Evolutionary conservation across 2,113 vertebrate genomes (phyloP).

Genomic region (Okapia johnstoni): DNA sequence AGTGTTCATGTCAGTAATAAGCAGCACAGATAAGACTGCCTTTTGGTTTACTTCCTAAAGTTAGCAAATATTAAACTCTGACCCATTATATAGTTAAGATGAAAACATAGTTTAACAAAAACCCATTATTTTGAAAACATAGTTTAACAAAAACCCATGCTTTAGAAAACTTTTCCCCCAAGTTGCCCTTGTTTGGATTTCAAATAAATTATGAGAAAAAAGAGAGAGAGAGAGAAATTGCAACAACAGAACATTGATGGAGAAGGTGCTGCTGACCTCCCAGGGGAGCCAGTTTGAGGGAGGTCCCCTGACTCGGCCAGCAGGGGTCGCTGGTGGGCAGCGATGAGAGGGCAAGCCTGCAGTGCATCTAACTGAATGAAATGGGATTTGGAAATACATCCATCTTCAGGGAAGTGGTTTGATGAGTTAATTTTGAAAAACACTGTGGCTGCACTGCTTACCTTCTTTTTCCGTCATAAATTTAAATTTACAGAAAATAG

Average conservation of each 20-base stretch:
- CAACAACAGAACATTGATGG: background rate
- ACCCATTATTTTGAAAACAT: background rate
- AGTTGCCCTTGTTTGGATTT: background rate
- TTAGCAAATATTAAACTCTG: background rate
- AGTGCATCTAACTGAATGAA: background rate
- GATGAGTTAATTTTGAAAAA: background rate
- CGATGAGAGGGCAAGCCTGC: background rate
- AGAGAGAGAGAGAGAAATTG: background rate
- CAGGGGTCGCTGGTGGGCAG: conserved; percentile 77
- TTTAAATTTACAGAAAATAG: background rate
- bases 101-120: background rate
- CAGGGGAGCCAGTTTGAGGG: background rate
- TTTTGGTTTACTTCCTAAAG: background rate
- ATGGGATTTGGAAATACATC: background rate
- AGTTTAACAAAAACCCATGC: background rate
- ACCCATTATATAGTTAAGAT: background rate
- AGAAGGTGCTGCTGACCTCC: too few relatives aligned
- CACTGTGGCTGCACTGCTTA: background rate
- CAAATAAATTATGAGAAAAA: background rate
- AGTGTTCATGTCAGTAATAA: background rate
- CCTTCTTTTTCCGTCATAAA: background rate
- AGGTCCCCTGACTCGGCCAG: conserved; percentile 65
- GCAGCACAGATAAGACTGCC: background rate
- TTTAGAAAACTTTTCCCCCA: background rate
- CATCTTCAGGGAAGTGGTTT: background rate